Evolutionary conservation across 2,888 invertebrate species (phyloP).

Genomic region (Antheraea yamamai): DNA sequence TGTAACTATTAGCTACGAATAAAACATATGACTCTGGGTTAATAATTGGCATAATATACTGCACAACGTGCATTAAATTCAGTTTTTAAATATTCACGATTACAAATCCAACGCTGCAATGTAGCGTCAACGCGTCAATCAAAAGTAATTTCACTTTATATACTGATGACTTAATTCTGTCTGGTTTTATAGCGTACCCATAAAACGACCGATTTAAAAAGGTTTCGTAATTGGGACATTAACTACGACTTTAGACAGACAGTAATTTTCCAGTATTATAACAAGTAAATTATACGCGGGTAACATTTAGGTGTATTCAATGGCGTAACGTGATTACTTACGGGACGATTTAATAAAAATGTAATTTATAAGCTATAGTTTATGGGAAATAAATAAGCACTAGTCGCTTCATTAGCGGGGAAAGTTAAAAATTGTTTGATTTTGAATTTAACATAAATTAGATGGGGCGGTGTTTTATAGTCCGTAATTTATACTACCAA

Average conservation of each 20-base stretch:
- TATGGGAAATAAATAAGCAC: constrained; percentile 5
- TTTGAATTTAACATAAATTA: constrained; percentile 5
- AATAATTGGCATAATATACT: not conserved
- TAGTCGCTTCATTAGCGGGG: not conserved
- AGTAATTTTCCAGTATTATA: constrained; percentile 8
- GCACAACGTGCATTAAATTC: not conserved
- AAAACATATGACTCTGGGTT: not conserved
- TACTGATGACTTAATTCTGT: constrained; percentile 14
- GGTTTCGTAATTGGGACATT: constrained; percentile 8
- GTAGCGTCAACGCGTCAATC: not conserved
- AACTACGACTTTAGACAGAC: constrained; percentile 11
- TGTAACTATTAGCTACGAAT: too few relatives aligned
- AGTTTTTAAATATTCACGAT: not conserved
- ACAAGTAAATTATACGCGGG: constrained; percentile 3
- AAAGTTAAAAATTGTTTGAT: constrained; percentile 7
- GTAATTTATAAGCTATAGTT: not conserved
- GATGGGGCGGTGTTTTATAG: not conserved
- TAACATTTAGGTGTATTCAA: constrained; percentile 3
- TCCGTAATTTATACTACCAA: not conserved
- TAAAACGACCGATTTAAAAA: constrained; percentile 10
- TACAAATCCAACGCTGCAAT: not conserved
- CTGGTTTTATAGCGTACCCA: constrained; percentile 12
- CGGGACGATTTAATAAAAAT: constrained; percentile 1
- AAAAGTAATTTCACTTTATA: constrained; percentile 6
- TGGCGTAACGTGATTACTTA: constrained; percentile 5